Base-by-base conservation (phyloP, 2,113 vertebrate species). In the Cromileptes altivelis region DNA sequence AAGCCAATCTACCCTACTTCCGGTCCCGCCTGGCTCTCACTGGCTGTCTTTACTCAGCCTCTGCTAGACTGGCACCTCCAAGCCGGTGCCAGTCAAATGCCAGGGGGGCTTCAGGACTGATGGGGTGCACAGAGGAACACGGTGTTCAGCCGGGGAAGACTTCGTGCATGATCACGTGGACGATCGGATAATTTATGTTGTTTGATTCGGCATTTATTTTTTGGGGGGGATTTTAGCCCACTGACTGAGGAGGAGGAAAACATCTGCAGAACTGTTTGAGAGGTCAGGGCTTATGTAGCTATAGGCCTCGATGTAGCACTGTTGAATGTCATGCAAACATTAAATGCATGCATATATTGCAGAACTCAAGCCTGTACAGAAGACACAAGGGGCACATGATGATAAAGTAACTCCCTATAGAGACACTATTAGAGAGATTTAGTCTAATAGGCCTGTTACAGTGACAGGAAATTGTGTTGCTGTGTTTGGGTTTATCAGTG, bases 21-120 rank as follows among this genome's bases (percentile, higher is more conserved):
- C 87, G 62, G 73, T 68, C 9, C 49, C 0, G 1, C 19, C 52
- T 4, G 33, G 3, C 21, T 85, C 15, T 13, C 21, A 49, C 12
- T 0, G 53, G 25, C 12, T 23, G 50, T 25, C 89, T 93, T 91
- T 25, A 85, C 81, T 30, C 19, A 18, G 60, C 64, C 53, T 42
- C 49, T 63, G 56, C 45, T 19, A 61, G 85, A 80, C 92, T 92
- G 88, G 80, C 90, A 93, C 64, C 76, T 86, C 75, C 75, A 68
- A 78, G 71, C 80, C 83, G 88, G 85, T 84, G 91, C 88, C 90
- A 89, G 91, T 92, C 88, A 81, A 55, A 78, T 70, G 73, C 50
- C 70, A 80, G 79, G 62, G 81, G 83, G 37, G 82, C 72, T 84
- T 56, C 78, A 40, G 82, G 78, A 68, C 67, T 85, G 85, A 57